Percentiles rank a stretch among this genome's conserved stretches.
Evolutionary conservation across 2,888 invertebrate genomes (phyloP).

Genomic region (Epirrhoe tristata): DNA sequence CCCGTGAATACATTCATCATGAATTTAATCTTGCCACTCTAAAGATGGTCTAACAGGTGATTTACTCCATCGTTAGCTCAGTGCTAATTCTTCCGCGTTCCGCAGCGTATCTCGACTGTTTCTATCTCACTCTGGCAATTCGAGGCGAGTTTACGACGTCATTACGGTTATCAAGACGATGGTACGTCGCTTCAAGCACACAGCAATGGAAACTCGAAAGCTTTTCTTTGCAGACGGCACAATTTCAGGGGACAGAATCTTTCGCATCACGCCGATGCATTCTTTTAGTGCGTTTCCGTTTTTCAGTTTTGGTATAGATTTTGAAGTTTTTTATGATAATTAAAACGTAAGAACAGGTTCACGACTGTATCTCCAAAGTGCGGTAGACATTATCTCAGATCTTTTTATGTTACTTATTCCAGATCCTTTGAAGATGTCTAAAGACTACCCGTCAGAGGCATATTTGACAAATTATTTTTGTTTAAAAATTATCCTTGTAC

Average conservation of each 20-base stretch:
- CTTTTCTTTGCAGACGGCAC: conserved; percentile 27
- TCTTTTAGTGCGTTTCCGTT: too few relatives aligned
- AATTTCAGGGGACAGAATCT: conserved; percentile 5
- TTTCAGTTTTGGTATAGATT: too few relatives aligned
- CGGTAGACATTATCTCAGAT: too few relatives aligned
- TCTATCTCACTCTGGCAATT: conserved; percentile 64
- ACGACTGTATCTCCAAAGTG: too few relatives aligned
- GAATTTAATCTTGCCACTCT: conserved; percentile 67
- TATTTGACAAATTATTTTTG: too few relatives aligned
- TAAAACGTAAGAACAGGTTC: too few relatives aligned
- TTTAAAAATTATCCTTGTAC: too few relatives aligned
- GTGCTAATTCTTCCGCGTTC: conserved; percentile 82
- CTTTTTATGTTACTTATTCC: too few relatives aligned
- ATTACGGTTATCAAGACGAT: conserved; percentile 73
- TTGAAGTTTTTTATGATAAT: too few relatives aligned
- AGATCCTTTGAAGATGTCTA: too few relatives aligned
- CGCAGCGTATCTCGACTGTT: conserved; percentile 57
- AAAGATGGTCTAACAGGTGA: conserved; percentile 70
- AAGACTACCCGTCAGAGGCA: too few relatives aligned
- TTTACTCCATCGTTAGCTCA: conserved; percentile 77
- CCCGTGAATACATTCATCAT: conserved; percentile 55
- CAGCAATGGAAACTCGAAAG: conserved; percentile 50
- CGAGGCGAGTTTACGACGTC: conserved; percentile 76
- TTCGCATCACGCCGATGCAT: too few relatives aligned
- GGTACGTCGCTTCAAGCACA: conserved; percentile 56